Percentiles rank a stretch among this genome's conserved stretches.
phyloP scores from a whole-genome alignment of 2,113 vertebrate genomes.

The Propithecus coquereli region DNA sequence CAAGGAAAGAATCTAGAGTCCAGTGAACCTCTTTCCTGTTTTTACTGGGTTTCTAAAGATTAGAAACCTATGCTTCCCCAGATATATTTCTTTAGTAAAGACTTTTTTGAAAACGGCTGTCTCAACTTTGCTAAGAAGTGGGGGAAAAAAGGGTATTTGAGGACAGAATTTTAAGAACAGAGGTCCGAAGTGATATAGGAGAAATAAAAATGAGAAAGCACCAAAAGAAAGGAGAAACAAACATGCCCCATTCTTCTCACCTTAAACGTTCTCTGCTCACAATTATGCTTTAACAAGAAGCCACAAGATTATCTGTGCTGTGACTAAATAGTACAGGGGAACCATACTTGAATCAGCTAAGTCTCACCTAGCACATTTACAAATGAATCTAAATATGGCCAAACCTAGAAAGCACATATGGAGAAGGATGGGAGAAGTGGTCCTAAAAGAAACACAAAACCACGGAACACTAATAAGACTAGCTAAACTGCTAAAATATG shows the following conservation, averaged over 20 bases:
- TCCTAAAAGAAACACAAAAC: background rate
- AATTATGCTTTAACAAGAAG: background rate
- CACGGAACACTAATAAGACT: background rate
- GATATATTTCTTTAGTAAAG: background rate
- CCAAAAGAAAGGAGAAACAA: background rate
- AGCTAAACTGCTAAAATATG: background rate
- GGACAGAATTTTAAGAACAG: background rate
- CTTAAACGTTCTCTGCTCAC: background rate
- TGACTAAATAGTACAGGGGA: background rate
- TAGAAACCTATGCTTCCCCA: background rate
- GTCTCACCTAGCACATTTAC: background rate
- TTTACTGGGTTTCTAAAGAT: background rate
- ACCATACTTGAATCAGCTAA: background rate
- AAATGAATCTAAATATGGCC: background rate
- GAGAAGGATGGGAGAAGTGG: background rate
- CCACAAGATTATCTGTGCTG: background rate
- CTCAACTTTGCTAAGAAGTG: background rate
- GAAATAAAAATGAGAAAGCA: conserved; percentile 5
- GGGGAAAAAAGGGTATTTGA: background rate
- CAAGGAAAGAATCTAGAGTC: background rate
- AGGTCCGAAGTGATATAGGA: background rate
- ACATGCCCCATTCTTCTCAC: background rate
- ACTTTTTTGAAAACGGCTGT: background rate
- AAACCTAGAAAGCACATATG: background rate
- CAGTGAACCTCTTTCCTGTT: background rate